Conservation (phyloP, 2,113 vertebrate species). For the Solea senegalensis region DNA sequence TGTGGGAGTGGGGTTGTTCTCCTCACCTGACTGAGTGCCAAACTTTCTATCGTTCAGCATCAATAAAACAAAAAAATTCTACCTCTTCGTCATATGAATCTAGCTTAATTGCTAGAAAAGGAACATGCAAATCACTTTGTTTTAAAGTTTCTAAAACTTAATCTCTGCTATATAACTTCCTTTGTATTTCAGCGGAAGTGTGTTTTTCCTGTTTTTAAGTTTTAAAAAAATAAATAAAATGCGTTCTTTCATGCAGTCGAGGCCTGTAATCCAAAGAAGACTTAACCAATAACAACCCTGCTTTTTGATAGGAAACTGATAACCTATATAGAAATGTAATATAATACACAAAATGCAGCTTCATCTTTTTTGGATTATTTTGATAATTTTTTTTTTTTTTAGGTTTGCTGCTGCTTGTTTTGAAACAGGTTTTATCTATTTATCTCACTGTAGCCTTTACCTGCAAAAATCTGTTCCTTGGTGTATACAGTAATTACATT, state of each 20-base stretch:
- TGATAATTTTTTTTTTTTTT: not conserved
- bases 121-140: conserved; percentile 22
- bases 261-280: not conserved
- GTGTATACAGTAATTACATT: conserved; percentile 49
- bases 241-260: conserved; percentile 7
- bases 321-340: conserved; percentile 37
- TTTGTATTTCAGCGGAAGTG: not conserved
- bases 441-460: conserved; percentile 48
- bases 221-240: not conserved
- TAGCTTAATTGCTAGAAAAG: conserved; percentile 26
- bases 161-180: not conserved
- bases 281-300: conserved; percentile 17
- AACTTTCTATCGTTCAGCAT: conserved; percentile 11
- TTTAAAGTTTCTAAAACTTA: conserved; percentile 27
- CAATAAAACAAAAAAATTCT: conserved; percentile 41
- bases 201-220: not conserved
- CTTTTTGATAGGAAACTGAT: conserved; percentile 6
- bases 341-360: conserved; percentile 44
- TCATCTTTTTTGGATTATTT: conserved; percentile 16
- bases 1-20: not conserved
- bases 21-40: conserved; percentile 23
- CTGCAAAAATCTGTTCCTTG: conserved; percentile 38
- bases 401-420: conserved; percentile 36
- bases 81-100: conserved; percentile 62
- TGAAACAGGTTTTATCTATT: conserved; percentile 42